A percentile compares a stretch with the other conserved stretches of the same genome.
Evolutionary conservation across 2,888 invertebrate genomes (phyloP).

Genomic region (Teinopalpus imperialis): DNA sequence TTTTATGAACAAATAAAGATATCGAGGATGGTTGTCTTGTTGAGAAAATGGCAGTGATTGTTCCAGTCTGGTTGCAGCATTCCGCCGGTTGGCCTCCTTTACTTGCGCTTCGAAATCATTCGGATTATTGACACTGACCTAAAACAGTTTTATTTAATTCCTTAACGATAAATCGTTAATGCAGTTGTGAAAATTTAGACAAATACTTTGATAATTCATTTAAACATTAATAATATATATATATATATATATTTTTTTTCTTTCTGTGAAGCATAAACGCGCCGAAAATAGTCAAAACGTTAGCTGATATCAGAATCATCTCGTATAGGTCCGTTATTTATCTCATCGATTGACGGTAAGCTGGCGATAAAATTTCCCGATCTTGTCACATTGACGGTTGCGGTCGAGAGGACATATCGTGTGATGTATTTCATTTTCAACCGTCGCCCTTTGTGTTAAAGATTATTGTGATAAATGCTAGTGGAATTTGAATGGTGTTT

Average conservation of each 20-base stretch:
- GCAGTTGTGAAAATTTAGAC: no score
- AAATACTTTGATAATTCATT: no score
- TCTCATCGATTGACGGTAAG: constrained; percentile 52
- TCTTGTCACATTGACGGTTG: constrained; percentile 49
- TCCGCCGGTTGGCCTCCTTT: constrained; percentile 54
- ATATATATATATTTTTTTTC: no score
- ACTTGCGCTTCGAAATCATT: constrained; percentile 45
- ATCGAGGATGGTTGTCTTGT: constrained; percentile 9
- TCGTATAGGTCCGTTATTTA: constrained; percentile 51
- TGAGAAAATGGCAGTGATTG: constrained; percentile 45
- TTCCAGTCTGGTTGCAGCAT: constrained; percentile 70
- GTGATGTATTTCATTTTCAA: constrained; percentile 36
- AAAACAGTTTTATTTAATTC: no score
- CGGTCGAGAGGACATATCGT: constrained; percentile 53
- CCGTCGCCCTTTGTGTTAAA: constrained; percentile 42
- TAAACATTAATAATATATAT: no score
- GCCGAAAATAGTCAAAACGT: constrained; percentile 22
- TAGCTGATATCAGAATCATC: constrained; percentile 46
- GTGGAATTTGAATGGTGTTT: constrained; percentile 47
- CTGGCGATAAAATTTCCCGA: constrained; percentile 52
- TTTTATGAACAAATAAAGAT: constrained; percentile 7
- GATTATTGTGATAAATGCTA: constrained; percentile 35
- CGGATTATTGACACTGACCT: constrained; percentile 33
- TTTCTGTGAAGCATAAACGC: background rate
- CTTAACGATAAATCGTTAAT: no score